Conservation (phyloP, 2,797 vertebrate genomes). For the Tadarida brasiliensis region DNA sequence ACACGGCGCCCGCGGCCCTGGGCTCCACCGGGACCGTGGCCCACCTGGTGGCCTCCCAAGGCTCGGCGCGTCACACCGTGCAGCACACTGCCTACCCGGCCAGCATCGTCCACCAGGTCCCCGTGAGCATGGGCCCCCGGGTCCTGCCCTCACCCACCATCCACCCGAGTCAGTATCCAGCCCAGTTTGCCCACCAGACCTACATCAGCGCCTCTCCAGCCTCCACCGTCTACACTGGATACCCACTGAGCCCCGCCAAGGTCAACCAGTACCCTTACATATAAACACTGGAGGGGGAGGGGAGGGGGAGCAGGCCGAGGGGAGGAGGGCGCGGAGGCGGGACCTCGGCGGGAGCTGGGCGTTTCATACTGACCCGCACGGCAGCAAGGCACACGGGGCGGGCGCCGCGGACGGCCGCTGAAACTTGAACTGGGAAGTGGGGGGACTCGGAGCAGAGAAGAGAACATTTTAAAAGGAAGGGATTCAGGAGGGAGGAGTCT, state of each 20-base stretch:
- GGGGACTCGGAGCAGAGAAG: conserved; percentile 85
- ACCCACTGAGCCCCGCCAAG: conserved; percentile 99
- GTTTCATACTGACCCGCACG: conserved; percentile 79
- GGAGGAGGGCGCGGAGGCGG: conserved; percentile 36
- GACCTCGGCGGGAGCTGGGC: not conserved
- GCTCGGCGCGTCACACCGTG: conserved; percentile 94
- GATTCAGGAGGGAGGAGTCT: conserved; percentile 83
- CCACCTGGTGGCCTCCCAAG: conserved; percentile 97
- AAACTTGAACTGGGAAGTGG: conserved; percentile 87
- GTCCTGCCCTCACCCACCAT: conserved; percentile 97
- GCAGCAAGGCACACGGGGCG: conserved; percentile 82
- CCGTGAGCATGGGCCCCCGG: conserved; percentile 96
- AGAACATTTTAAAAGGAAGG: conserved; percentile 82
- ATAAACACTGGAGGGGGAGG: conserved; percentile 88
- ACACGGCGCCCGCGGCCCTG: conserved; percentile 94
- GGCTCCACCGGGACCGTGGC: conserved; percentile 97
- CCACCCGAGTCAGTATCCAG: conserved; percentile 98
- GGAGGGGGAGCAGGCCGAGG: conserved; percentile 54
- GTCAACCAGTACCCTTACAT: conserved; percentile 99
- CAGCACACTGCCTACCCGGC: conserved; percentile 96
- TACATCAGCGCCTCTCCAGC: conserved; percentile 99
- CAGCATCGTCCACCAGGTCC: conserved; percentile 98
- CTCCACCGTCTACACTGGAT: conserved; percentile 99
- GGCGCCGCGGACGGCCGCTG: not conserved
- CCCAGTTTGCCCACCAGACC: conserved; percentile 99